Evolutionary conservation across 2,888 invertebrate genomes (phyloP).

Genomic region (Papilio gigon): DNA sequence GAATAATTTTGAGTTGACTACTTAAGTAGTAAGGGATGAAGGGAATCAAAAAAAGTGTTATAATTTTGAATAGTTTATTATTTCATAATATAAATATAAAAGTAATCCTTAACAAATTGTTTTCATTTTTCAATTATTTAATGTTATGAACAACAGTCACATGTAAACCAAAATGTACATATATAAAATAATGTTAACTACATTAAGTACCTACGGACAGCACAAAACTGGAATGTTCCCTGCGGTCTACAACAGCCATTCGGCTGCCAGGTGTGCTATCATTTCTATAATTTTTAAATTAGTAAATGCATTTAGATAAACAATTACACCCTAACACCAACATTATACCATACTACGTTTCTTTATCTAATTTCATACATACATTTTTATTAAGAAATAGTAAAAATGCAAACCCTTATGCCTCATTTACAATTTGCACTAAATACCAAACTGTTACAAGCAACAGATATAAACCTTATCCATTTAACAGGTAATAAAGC

Average conservation of each 20-base stretch:
- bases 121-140: slow-evolving; percentile 43
- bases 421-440: neutral
- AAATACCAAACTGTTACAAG: slow-evolving; percentile 7
- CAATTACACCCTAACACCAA: slow-evolving; percentile 11
- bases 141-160: slow-evolving; percentile 64
- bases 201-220: slow-evolving; percentile 77
- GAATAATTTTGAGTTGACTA: slow-evolving; percentile 1
- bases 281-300: slow-evolving; percentile 62
- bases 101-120: slow-evolving; percentile 53
- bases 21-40: slow-evolving; percentile 25
- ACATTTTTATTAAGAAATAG: neutral
- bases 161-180: slow-evolving; percentile 76
- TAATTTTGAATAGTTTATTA: slow-evolving; percentile 65
- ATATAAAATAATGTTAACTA: slow-evolving; percentile 56
- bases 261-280: slow-evolving; percentile 67
- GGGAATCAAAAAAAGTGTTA: slow-evolving; percentile 46
- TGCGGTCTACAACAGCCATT: no score
- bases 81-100: slow-evolving; percentile 68
- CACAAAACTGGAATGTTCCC: slow-evolving; percentile 76
- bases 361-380: neutral
- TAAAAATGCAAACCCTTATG: slow-evolving; percentile 1
- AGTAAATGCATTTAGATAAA: slow-evolving; percentile 68
- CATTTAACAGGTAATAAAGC: slow-evolving; percentile 17
- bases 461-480: neutral
- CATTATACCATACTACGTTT: neutral